A percentile compares a stretch with the other conserved stretches of the same genome.
These are phyloP conservation scores for Eupithecia tripunctaria DNA, from an alignment of 2,888 invertebrate species.

Conservation along the genomic window DNA sequence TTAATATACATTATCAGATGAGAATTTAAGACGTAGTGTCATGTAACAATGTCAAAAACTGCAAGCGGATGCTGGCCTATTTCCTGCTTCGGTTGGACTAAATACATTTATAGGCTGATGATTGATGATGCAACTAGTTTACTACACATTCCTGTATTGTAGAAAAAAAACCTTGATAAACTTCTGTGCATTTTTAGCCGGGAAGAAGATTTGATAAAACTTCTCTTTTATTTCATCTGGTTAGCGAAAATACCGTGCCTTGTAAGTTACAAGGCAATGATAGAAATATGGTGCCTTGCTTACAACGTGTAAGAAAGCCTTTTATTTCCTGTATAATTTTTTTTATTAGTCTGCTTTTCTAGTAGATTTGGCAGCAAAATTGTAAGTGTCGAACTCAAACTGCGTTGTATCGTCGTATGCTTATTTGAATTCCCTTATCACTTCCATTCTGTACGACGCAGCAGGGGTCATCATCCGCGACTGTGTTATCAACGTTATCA, in stretches of 20 bases:
- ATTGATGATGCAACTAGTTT: neutral
- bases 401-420: neutral
- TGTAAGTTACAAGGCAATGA: no score
- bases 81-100: no score
- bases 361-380: neutral
- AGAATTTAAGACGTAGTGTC: neutral
- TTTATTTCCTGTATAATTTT: no score
- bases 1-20: neutral
- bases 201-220: no score
- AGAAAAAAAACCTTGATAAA: neutral
- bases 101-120: no score
- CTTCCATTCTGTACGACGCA: slow-evolving; percentile 15
- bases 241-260: no score
- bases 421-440: slow-evolving; percentile 2
- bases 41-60: neutral
- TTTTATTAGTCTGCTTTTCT: neutral
- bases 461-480: slow-evolving; percentile 33
- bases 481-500: slow-evolving; percentile 38
- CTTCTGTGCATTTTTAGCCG: neutral
- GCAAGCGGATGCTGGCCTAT: no score
- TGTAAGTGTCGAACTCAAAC: neutral
- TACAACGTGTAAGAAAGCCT: no score
- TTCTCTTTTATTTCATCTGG: neutral
- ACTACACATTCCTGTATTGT: neutral
- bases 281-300: no score